These are phyloP conservation scores for Cygnus buccinator DNA, from an alignment of 2,113 vertebrate species.

Conservation along the genomic window DNA sequence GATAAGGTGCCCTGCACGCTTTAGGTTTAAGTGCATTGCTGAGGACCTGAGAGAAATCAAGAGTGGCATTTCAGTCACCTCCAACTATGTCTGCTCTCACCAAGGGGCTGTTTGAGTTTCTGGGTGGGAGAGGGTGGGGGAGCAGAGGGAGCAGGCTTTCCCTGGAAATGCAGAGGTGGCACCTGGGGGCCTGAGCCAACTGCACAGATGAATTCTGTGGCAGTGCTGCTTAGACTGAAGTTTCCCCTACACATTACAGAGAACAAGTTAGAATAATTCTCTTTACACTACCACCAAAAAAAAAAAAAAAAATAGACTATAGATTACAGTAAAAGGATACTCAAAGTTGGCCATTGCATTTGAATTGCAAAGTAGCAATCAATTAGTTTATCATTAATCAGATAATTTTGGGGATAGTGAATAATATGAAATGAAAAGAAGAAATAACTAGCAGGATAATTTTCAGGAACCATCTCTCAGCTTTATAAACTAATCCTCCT, in stretches of 20 bases:
- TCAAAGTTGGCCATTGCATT: conserved; percentile 49
- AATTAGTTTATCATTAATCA: conserved; percentile 90
- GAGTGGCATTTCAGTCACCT: background rate
- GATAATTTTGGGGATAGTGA: conserved; percentile 80
- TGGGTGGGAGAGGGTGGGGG: background rate
- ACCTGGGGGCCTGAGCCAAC: background rate
- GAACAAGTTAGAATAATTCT: background rate
- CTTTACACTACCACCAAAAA: background rate
- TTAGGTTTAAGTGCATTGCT: background rate
- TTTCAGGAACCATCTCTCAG: conserved; percentile 88
- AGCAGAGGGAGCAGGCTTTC: background rate
- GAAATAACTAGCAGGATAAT: conserved; percentile 87
- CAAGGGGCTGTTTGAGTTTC: background rate
- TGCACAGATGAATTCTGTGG: background rate
- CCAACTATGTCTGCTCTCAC: background rate
- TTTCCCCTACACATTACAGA: background rate
- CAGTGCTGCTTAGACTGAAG: background rate
- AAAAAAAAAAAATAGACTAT: conserved; percentile 2
- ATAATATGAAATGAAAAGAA: conserved; percentile 85
- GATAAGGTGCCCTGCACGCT: background rate
- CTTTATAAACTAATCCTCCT: conserved; percentile 98
- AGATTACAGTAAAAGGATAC: conserved; percentile 16
- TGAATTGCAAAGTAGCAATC: conserved; percentile 78
- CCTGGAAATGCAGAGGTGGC: background rate
- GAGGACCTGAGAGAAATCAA: background rate